These are phyloP conservation scores for Adoxophyes honmai DNA, from an alignment of 1,140 invertebrate genomes.

Conservation along the genomic window DNA sequence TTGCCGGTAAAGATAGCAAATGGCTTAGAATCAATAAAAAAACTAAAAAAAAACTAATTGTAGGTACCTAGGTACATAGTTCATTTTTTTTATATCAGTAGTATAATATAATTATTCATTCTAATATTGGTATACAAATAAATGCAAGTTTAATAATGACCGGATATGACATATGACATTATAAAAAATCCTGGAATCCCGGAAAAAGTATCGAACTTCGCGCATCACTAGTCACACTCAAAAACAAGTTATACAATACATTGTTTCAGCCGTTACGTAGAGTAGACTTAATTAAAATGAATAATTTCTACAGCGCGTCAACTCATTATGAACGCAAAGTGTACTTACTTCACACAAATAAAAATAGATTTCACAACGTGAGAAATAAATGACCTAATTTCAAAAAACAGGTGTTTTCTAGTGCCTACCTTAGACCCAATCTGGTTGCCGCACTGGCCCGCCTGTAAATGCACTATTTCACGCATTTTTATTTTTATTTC, in stretches of 20 bases:
- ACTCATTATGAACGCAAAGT: conserved; percentile 12
- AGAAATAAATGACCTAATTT: conserved; percentile 17
- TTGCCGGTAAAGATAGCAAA: too few species aligned
- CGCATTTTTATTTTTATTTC: conserved; percentile 82
- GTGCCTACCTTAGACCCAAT: conserved; percentile 93
- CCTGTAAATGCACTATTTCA: conserved; percentile 96
- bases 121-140: too few species aligned
- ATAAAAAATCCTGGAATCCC: too few species aligned
- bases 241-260: not conserved
- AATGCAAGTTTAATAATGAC: too few species aligned
- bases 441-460: conserved; percentile 96
- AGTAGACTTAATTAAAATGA: conserved; percentile 12
- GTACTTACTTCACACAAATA: conserved; percentile 19
- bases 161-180: too few species aligned
- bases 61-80: too few species aligned
- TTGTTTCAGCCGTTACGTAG: not conserved
- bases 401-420: conserved; percentile 13
- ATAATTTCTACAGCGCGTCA: not conserved
- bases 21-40: too few species aligned
- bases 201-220: too few species aligned
- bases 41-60: too few species aligned
- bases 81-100: too few species aligned
- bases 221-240: not conserved
- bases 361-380: conserved; percentile 26
- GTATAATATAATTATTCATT: too few species aligned